phyloP scores from a whole-genome alignment of 2,888 invertebrate species.

The Drosophila aldrichi region DNA sequence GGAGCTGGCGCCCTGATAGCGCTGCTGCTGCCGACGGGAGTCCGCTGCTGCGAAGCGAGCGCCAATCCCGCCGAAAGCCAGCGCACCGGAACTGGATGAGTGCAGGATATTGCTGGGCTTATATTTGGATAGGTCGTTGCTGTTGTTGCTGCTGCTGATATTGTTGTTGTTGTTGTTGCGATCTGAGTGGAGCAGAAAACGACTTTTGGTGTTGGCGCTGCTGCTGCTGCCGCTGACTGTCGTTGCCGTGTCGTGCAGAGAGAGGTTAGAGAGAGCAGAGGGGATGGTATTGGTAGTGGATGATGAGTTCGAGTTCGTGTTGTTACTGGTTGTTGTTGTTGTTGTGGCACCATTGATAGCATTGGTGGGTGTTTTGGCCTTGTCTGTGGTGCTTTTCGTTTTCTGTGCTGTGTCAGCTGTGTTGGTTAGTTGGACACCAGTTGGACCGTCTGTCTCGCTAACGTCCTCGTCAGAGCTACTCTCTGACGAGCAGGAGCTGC shows the following conservation, averaged over 20 bases:
- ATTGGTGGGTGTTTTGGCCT: constrained; percentile 66
- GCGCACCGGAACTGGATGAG: constrained; percentile 81
- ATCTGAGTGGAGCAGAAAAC: constrained; percentile 76
- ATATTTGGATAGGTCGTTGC: constrained; percentile 82
- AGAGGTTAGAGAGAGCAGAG: constrained; percentile 79
- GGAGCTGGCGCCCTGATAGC: constrained; percentile 73
- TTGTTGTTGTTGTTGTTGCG: constrained; percentile 75
- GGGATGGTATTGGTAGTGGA: constrained; percentile 43
- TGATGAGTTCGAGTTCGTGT: constrained; percentile 33
- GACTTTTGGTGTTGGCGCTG: constrained; percentile 78
- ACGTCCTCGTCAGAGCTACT: constrained; percentile 74
- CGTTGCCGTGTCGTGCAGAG: constrained; percentile 55
- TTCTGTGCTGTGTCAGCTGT: constrained; percentile 53
- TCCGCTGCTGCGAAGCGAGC: constrained; percentile 79
- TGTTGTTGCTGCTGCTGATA: constrained; percentile 35
- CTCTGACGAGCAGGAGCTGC: constrained; percentile 70
- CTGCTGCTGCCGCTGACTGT: constrained; percentile 78
- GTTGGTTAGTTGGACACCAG: constrained; percentile 64
- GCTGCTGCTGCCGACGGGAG: constrained; percentile 68
- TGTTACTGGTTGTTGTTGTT: constrained; percentile 30
- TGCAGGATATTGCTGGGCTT: constrained; percentile 78
- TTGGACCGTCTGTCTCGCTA: constrained; percentile 49
- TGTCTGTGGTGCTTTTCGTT: constrained; percentile 59
- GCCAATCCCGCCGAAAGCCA: constrained; percentile 83
- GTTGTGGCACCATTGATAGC: constrained; percentile 68